These are phyloP conservation scores for Aleiodes testaceus DNA, from an alignment of 2,888 invertebrate genomes.

Conservation along the genomic window DNA sequence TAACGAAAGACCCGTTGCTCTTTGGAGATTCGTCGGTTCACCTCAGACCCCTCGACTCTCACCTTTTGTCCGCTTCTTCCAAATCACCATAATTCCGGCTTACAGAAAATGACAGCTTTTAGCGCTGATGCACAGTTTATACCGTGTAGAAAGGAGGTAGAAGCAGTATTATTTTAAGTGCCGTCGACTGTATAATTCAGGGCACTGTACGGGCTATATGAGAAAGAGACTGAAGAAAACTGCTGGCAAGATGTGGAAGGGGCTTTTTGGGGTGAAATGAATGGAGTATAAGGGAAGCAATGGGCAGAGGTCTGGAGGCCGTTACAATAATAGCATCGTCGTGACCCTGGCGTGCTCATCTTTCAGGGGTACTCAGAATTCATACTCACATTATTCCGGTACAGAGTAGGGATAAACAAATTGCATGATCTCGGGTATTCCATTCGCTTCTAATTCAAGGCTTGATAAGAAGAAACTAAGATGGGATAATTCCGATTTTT, in stretches of 20 bases:
- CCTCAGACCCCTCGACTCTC: not conserved
- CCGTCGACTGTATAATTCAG: slow-evolving; percentile 68
- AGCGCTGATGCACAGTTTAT: slow-evolving; percentile 71
- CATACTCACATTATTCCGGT: too few species aligned
- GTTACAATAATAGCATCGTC: too few species aligned
- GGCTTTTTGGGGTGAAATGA: slow-evolving; percentile 47
- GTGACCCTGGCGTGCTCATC: too few species aligned
- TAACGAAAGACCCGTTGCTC: not conserved
- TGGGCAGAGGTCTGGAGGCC: not conserved
- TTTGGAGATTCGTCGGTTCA: not conserved
- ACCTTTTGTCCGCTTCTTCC: slow-evolving; percentile 48
- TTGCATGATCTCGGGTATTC: too few species aligned
- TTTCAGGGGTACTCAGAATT: too few species aligned
- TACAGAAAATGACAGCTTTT: slow-evolving; percentile 72
- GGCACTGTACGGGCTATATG: slow-evolving; percentile 46
- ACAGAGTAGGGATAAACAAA: too few species aligned
- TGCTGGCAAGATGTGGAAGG: not conserved
- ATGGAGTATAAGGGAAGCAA: slow-evolving; percentile 47
- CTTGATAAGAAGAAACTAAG: too few species aligned
- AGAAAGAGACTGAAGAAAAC: not conserved
- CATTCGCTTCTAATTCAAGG: too few species aligned
- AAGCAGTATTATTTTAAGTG: slow-evolving; percentile 71
- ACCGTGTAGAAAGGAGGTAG: slow-evolving; percentile 51
- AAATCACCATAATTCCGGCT: slow-evolving; percentile 71
- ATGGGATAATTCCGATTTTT: too few species aligned